A percentile compares a stretch with the other conserved stretches of the same genome.
Conservation (phyloP, 2,797 vertebrate genomes). For the Cheracebus regulus region DNA sequence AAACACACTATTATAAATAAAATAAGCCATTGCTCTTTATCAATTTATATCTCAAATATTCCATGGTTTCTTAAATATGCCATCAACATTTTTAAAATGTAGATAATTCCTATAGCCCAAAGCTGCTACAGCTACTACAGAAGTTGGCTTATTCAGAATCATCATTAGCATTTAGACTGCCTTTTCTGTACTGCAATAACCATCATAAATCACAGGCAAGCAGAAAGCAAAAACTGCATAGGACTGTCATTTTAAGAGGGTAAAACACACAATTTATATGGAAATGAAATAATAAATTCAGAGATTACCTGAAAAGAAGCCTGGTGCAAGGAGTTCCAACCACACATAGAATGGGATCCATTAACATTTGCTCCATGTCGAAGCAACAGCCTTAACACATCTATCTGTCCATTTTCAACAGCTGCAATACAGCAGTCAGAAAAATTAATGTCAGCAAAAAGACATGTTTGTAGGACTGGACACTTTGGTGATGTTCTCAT, state of each 20-base stretch:
- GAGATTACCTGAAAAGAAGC: constrained; percentile 92
- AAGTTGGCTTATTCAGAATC: constrained; percentile 61
- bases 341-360: constrained; percentile 90
- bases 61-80: constrained; percentile 62
- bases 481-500: neutral
- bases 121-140: neutral
- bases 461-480: constrained; percentile 21
- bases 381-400: constrained; percentile 88
- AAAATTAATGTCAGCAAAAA: constrained; percentile 30
- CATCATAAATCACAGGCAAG: constrained; percentile 66
- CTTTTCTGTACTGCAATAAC: constrained; percentile 52
- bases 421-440: constrained; percentile 83
- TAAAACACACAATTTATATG: constrained; percentile 70
- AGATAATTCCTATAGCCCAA: constrained; percentile 67
- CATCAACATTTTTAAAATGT: constrained; percentile 65
- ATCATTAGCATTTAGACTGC: constrained; percentile 79
- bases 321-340: constrained; percentile 96
- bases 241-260: constrained; percentile 61
- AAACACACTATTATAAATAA: constrained; percentile 59
- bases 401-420: constrained; percentile 87
- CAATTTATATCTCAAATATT: constrained; percentile 70
- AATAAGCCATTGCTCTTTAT: constrained; percentile 47
- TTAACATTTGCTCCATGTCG: constrained; percentile 89
- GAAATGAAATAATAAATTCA: constrained; percentile 64
- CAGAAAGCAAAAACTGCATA: constrained; percentile 40